phyloP scores from a whole-genome alignment of 2,888 invertebrate genomes.

The Luperina nickerlii region DNA sequence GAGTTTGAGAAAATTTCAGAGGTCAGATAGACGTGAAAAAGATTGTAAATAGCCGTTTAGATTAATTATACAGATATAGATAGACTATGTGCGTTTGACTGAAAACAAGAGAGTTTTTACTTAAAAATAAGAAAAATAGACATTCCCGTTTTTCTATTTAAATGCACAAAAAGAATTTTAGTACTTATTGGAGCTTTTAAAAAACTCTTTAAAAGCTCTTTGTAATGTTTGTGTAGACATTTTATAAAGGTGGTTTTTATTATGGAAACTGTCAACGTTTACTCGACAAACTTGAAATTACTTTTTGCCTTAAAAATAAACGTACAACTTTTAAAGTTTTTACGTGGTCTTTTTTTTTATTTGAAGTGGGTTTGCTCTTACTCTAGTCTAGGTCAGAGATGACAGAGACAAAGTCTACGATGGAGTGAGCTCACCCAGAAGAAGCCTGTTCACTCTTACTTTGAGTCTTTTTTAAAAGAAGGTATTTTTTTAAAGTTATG shows the following conservation, averaged over 20 bases:
- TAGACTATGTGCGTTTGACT: not conserved
- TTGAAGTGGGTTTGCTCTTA: no score
- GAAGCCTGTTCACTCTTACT: no score
- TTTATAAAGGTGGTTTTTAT: not conserved
- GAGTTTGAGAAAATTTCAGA: no score
- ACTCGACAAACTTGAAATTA: not conserved
- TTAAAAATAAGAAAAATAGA: no score
- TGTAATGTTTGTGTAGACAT: constrained; percentile 4
- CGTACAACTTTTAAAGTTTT: not conserved
- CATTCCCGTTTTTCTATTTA: not conserved
- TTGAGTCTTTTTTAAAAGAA: not conserved
- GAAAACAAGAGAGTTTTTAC: not conserved
- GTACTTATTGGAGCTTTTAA: not conserved
- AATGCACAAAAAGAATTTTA: not conserved
- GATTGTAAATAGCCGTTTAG: no score
- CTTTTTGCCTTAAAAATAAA: not conserved
- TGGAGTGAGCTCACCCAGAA: no score
- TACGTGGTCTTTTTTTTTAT: no score
- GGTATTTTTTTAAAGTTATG: not conserved
- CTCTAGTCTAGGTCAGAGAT: no score
- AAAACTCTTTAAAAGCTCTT: constrained; percentile 1
- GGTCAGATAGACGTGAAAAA: no score
- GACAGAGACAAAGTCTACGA: no score
- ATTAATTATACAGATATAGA: not conserved
- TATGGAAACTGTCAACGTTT: not conserved